Evolutionary conservation across 2,113 vertebrate genomes (phyloP).

Genomic region (Charina bottae): DNA sequence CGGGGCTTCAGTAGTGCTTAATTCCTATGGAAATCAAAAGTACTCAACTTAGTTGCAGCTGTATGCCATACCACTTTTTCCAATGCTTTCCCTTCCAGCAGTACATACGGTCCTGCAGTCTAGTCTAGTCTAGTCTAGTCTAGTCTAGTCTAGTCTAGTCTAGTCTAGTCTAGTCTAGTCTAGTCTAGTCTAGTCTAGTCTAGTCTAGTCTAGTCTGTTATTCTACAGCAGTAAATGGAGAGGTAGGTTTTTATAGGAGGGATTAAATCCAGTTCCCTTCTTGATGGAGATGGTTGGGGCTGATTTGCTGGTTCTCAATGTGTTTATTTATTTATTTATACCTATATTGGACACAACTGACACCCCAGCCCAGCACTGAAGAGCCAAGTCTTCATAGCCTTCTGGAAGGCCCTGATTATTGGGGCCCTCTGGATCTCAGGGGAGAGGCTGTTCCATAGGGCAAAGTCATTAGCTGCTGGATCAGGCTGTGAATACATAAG

Average conservation of each 20-base stretch:
- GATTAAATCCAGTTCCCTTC: background rate
- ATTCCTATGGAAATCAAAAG: background rate
- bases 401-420: no score
- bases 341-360: background rate
- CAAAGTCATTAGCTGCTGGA: no score
- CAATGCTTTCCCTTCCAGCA: background rate
- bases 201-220: background rate
- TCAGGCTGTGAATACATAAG: no score
- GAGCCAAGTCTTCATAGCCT: constrained; percentile 22
- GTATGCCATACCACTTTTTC: background rate
- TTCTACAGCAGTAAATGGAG: background rate
- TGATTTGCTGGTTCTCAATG: background rate
- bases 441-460: no score
- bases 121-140: background rate
- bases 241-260: background rate
- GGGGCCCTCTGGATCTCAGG: no score
- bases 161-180: background rate
- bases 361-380: background rate
- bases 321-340: background rate
- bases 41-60: background rate
- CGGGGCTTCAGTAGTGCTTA: no score
- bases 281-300: background rate
- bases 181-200: background rate
- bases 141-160: background rate
- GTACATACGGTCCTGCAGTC: background rate